Conservation (phyloP, 2,797 vertebrate genomes). For the Simalia tracyae region DNA sequence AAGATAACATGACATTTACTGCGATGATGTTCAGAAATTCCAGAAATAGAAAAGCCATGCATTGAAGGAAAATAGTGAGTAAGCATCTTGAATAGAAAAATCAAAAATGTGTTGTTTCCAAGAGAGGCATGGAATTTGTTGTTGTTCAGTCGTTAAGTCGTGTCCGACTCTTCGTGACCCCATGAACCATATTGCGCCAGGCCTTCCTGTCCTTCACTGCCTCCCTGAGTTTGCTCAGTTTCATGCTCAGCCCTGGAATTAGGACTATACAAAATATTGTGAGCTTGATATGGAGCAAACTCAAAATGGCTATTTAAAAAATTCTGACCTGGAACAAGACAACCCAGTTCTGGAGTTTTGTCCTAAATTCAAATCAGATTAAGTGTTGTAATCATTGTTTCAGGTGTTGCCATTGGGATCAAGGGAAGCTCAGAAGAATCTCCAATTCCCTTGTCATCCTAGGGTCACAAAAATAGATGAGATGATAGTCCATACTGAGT, state of each 20-base stretch:
- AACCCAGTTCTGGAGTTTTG: not conserved
- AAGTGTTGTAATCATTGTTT: not conserved
- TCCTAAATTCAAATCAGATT: not conserved
- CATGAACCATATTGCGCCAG: no score
- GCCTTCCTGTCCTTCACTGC: no score
- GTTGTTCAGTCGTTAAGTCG: no score
- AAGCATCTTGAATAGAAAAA: not conserved
- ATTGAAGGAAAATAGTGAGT: not conserved
- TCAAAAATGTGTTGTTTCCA: not conserved
- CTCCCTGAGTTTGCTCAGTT: no score
- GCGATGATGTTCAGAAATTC: not conserved
- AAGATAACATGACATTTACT: not conserved
- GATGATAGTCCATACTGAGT: not conserved
- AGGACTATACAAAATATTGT: not conserved
- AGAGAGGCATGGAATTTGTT: not conserved
- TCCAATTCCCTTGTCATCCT: not conserved
- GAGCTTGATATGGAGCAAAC: not conserved
- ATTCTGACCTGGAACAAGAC: not conserved
- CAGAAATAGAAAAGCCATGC: not conserved
- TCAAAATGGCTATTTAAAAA: not conserved
- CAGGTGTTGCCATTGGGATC: not conserved
- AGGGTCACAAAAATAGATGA: not conserved
- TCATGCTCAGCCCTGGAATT: no score
- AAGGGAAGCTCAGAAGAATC: not conserved
- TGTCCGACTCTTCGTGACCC: no score